These are phyloP conservation scores for Phaenicophaeus curvirostris DNA, from an alignment of 2,797 vertebrate species.

Conservation along the genomic window DNA sequence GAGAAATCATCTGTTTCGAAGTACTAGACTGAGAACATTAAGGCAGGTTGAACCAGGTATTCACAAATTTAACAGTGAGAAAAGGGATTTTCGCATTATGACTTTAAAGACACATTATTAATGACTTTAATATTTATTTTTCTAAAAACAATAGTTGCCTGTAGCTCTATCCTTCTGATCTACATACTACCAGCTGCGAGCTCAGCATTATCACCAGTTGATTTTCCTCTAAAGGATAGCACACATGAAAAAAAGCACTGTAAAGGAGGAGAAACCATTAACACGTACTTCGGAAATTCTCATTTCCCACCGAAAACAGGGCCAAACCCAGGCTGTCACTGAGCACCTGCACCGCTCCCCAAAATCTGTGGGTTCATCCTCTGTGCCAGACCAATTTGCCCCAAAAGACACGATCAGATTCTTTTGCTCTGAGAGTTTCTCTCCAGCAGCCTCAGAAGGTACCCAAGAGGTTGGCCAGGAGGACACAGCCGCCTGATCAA, in stretches of 20 bases:
- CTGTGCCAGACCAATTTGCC: background rate
- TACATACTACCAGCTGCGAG: background rate
- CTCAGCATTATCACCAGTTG: background rate
- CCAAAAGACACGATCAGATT: background rate
- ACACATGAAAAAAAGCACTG: background rate
- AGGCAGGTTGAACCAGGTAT: background rate
- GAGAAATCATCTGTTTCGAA: background rate
- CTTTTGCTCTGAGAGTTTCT: background rate
- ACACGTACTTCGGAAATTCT: background rate
- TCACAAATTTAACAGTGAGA: background rate
- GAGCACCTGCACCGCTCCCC: too few species aligned
- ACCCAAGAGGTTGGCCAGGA: rapidly evolving
- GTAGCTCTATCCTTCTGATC: background rate
- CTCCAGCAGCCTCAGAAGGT: rapidly evolving
- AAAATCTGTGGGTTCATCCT: background rate
- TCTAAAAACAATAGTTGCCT: background rate
- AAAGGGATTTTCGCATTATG: background rate
- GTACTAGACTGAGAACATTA: background rate
- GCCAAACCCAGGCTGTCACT: background rate
- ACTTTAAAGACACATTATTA: background rate
- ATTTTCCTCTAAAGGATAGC: background rate
- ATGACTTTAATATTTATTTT: background rate
- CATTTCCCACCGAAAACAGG: background rate
- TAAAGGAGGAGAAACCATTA: background rate
- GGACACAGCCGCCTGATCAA: background rate